These are phyloP conservation scores for Myiozetetes cayanensis DNA, from an alignment of 2,113 vertebrate species.

Conservation along the genomic window DNA sequence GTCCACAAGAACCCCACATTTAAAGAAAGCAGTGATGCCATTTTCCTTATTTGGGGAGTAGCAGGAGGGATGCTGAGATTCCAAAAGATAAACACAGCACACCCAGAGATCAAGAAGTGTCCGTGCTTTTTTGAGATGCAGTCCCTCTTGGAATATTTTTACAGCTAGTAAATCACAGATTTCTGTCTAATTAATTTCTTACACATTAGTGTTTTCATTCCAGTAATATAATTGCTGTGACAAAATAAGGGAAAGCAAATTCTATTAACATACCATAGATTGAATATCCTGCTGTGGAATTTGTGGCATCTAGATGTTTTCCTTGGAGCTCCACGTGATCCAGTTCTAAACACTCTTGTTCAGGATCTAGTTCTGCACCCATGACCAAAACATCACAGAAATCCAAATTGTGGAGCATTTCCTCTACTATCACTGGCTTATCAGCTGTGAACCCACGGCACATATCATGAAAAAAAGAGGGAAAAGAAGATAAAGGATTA, in stretches of 20 bases:
- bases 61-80: background rate
- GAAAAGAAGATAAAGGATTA: background rate
- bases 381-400: constrained; percentile 94
- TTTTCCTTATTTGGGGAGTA: background rate
- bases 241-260: background rate
- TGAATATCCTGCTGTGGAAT: constrained; percentile 93
- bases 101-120: background rate
- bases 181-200: background rate
- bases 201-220: background rate
- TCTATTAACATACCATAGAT: constrained; percentile 83
- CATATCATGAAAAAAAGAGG: background rate
- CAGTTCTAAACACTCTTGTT: constrained; percentile 87
- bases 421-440: constrained; percentile 79
- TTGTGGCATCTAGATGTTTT: constrained; percentile 92
- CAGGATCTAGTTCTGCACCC: constrained; percentile 84
- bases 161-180: background rate
- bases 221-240: background rate
- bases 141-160: background rate
- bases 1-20: background rate
- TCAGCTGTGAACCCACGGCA: constrained; percentile 62
- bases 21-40: background rate
- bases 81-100: background rate
- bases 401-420: constrained; percentile 93
- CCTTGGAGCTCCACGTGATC: constrained; percentile 78
- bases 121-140: background rate